These are phyloP conservation scores for Musca vetustissima DNA, from an alignment of 1,140 invertebrate genomes.

Conservation along the genomic window DNA sequence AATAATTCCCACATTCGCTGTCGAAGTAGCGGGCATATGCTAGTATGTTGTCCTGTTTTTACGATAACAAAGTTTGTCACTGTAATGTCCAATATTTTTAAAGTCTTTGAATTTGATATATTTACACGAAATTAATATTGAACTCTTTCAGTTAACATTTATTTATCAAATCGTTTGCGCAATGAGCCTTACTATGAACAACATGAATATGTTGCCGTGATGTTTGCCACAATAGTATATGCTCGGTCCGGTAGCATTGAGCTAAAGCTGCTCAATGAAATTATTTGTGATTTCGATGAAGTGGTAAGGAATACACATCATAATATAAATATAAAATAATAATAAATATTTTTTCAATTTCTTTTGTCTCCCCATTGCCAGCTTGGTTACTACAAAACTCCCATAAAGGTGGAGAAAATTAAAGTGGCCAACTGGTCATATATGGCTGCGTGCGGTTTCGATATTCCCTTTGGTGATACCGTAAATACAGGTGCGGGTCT, in stretches of 20 bases:
- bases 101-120: no score
- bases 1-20: no score
- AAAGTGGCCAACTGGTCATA: conserved; percentile 93
- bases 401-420: conserved; percentile 77
- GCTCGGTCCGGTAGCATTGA: conserved; percentile 69
- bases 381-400: no score
- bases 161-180: conserved; percentile 68
- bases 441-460: conserved; percentile 90
- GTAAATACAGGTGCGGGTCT: conserved; percentile 39
- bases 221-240: conserved; percentile 89
- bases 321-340: no score
- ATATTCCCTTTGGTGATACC: conserved; percentile 62
- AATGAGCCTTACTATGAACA: conserved; percentile 83
- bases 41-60: no score
- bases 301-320: conserved; percentile 35
- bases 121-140: no score
- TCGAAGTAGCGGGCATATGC: no score
- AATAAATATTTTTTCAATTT: no score
- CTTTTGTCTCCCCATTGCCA: conserved; percentile 13
- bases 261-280: conserved; percentile 80
- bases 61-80: no score
- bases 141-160: conserved; percentile 76
- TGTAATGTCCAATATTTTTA: no score
- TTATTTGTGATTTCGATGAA: conserved; percentile 88
- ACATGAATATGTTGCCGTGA: conserved; percentile 82